Conservation (phyloP, 2,113 vertebrate species). For the Pachyramphus minor region DNA sequence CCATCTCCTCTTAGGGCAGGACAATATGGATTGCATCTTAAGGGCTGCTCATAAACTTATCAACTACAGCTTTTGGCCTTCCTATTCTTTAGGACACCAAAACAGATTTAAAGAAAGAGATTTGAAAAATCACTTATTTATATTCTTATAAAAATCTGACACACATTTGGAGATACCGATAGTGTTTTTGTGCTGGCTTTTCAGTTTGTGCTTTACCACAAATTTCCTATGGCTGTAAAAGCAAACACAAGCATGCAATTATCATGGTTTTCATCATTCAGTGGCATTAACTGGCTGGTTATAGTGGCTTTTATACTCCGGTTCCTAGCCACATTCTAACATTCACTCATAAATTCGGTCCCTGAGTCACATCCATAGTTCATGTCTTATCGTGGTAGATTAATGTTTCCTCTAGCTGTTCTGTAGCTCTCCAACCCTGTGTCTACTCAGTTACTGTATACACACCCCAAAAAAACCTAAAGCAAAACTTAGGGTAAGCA, state of each 20-base stretch:
- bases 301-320: neutral
- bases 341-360: conserved; percentile 6
- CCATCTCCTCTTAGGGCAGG: neutral
- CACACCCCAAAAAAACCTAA: fast-evolving
- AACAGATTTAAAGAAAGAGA: neutral
- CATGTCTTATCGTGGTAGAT: neutral
- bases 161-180: neutral
- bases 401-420: neutral
- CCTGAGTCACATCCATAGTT: conserved; percentile 33
- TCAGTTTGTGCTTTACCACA: conserved; percentile 44
- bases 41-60: neutral
- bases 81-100: neutral
- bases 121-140: neutral
- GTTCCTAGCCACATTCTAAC: conserved; percentile 21
- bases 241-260: conserved; percentile 39
- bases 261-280: conserved; percentile 40
- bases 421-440: neutral
- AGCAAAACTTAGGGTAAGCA: neutral
- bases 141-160: neutral
- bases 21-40: neutral
- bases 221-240: conserved; percentile 58
- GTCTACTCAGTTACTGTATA: neutral
- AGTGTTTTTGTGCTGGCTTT: conserved; percentile 37
- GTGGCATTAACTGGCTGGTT: conserved; percentile 29
- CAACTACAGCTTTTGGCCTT: neutral